phyloP scores from a whole-genome alignment of 2,113 vertebrate species.

The Galemys pyrenaicus region DNA sequence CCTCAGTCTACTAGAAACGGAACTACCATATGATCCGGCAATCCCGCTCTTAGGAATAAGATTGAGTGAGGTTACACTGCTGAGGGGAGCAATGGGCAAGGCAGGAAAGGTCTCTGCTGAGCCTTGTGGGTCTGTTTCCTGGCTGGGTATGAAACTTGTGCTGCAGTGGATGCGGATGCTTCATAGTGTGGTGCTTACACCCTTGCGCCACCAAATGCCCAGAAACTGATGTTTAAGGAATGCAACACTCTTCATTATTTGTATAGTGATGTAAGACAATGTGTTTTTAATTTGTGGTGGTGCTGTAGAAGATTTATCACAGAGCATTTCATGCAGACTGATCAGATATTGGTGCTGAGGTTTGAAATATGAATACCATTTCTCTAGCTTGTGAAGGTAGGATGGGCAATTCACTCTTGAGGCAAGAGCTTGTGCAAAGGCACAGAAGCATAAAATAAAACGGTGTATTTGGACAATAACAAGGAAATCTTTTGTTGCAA shows the following conservation, averaged over 20 bases:
- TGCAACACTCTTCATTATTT: neutral
- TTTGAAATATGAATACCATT: conserved; percentile 32
- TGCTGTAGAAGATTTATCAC: neutral
- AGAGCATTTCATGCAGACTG: conserved; percentile 1
- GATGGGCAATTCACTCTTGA: conserved; percentile 10
- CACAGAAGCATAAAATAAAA: conserved; percentile 22
- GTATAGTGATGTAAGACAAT: neutral
- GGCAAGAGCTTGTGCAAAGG: neutral
- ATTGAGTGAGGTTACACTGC: too few relatives aligned
- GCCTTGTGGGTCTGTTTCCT: too few relatives aligned
- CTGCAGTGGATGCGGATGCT: neutral
- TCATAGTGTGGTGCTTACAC: neutral
- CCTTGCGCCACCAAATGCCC: neutral
- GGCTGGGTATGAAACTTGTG: too few relatives aligned
- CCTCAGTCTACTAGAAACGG: too few relatives aligned
- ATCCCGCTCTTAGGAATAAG: too few relatives aligned
- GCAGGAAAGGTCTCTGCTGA: too few relatives aligned
- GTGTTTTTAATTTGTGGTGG: neutral
- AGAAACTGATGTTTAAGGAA: neutral
- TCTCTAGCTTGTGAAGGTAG: neutral
- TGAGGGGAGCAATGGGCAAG: too few relatives aligned
- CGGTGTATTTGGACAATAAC: neutral
- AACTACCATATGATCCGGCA: too few relatives aligned
- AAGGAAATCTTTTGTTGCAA: neutral
- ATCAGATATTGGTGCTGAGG: neutral